Conservation (phyloP, 2,888 invertebrate genomes). For the Drosophila merina region DNA sequence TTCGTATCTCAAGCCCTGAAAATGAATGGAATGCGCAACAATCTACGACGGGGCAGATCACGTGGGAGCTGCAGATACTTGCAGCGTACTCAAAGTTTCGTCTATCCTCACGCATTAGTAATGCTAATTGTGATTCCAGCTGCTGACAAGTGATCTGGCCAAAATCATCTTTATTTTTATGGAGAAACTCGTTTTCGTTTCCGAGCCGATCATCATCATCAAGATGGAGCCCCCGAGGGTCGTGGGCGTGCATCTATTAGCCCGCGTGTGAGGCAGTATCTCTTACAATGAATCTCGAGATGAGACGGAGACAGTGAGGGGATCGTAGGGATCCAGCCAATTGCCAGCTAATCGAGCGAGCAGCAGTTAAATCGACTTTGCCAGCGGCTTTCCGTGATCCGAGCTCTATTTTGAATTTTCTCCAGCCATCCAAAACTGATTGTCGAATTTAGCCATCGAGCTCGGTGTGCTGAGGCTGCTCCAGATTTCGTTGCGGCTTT, state of each 20-base stretch:
- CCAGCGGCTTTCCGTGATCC: constrained; percentile 30
- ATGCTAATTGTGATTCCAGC: constrained; percentile 66
- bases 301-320: background rate
- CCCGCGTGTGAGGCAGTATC: constrained; percentile 48
- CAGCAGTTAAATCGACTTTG: constrained; percentile 42
- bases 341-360: constrained; percentile 41
- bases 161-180: constrained; percentile 78
- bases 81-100: constrained; percentile 36
- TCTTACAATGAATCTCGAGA: constrained; percentile 61
- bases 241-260: constrained; percentile 80
- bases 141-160: constrained; percentile 64
- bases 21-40: constrained; percentile 30
- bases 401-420: constrained; percentile 24
- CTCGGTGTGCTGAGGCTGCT: constrained; percentile 12
- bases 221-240: constrained; percentile 22
- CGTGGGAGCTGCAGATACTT: constrained; percentile 42
- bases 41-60: constrained; percentile 20
- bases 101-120: constrained; percentile 64
- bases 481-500: constrained; percentile 16
- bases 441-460: constrained; percentile 17
- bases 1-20: constrained; percentile 23
- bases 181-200: constrained; percentile 70
- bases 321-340: constrained; percentile 1
- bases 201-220: constrained; percentile 38
- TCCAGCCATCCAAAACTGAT: constrained; percentile 41